Evolutionary conservation across 2,797 vertebrate genomes (phyloP).

Genomic region (Megalops cyprinoides): DNA sequence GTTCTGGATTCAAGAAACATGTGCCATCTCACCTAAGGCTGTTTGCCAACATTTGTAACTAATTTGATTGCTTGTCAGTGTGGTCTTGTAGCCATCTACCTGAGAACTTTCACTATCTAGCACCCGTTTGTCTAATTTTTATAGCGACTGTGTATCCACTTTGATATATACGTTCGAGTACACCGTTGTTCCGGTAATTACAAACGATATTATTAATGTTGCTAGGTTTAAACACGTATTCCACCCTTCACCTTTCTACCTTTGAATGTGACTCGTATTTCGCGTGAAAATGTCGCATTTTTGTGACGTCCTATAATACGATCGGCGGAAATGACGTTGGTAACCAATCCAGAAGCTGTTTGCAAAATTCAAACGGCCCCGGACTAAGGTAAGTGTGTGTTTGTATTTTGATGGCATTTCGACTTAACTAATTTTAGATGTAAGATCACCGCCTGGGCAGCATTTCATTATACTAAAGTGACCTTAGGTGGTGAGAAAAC

Average conservation of each 20-base stretch:
- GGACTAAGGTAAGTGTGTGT: constrained; percentile 7
- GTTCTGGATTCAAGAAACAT: too few relatives aligned
- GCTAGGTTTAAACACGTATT: neutral
- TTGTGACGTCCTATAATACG: neutral
- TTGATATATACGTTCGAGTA: neutral
- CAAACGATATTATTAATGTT: neutral
- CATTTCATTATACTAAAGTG: too few relatives aligned
- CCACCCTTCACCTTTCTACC: too few relatives aligned
- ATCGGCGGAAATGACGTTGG: constrained; percentile 41
- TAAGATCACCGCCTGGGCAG: too few relatives aligned
- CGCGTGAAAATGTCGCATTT: neutral
- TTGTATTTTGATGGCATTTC: neutral
- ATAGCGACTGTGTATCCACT: neutral
- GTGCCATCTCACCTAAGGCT: too few relatives aligned
- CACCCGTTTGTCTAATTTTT: neutral
- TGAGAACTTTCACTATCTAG: too few relatives aligned
- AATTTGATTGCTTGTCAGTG: too few relatives aligned
- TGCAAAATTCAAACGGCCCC: constrained; percentile 41
- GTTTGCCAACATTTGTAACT: too few relatives aligned
- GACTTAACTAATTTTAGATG: neutral
- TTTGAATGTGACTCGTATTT: neutral
- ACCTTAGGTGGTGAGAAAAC: neutral
- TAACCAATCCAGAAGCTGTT: constrained; percentile 31
- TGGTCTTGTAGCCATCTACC: too few relatives aligned
- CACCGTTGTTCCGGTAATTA: neutral